Evolutionary conservation across 2,797 vertebrate species (phyloP).

Genomic region (Carcharodon carcharias): DNA sequence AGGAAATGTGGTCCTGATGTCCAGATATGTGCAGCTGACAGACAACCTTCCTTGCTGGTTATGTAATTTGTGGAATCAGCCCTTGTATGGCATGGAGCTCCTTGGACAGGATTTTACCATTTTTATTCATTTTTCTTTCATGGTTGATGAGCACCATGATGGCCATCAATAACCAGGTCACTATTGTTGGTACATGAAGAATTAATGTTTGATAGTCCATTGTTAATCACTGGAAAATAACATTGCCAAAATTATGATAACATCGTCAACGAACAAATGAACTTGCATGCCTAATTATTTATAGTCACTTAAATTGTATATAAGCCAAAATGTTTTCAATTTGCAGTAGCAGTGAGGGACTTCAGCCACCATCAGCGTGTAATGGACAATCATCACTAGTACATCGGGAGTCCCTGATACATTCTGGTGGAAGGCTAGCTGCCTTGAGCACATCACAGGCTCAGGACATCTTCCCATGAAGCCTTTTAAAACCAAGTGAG

Average conservation of each 20-base stretch:
- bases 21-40: not conserved
- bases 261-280: not conserved
- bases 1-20: not conserved
- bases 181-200: not conserved
- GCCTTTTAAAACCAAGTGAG: not conserved
- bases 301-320: not conserved
- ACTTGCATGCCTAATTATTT: not conserved
- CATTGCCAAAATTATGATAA: not conserved
- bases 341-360: not conserved
- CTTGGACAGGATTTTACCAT: not conserved
- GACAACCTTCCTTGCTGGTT: not conserved
- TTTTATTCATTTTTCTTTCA: not conserved
- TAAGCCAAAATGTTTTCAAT: not conserved
- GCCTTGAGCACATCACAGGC: not conserved
- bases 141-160: not conserved
- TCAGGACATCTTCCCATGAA: not conserved
- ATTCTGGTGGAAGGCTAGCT: not conserved
- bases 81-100: not conserved
- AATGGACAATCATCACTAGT: not conserved
- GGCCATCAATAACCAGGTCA: not conserved
- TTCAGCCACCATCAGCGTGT: not conserved
- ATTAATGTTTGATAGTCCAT: not conserved
- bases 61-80: not conserved
- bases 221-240: not conserved
- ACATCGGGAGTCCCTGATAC: not conserved